Evolutionary conservation across 2,797 vertebrate genomes (phyloP).

Genomic region (Knipowitschia caucasica): DNA sequence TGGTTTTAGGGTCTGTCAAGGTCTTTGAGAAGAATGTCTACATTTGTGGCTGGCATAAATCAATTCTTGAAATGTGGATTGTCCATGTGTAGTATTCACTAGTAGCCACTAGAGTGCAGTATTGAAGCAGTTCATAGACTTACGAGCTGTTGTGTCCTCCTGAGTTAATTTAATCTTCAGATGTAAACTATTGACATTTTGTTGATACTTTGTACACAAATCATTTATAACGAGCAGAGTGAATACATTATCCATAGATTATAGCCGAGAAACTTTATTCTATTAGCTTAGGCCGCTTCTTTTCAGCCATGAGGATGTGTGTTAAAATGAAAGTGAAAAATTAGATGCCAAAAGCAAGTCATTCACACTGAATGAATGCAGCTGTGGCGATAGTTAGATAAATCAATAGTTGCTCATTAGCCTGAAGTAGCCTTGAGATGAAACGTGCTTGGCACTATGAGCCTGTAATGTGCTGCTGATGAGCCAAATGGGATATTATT

Average conservation of each 20-base stretch:
- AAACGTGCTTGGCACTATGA: slow-evolving; percentile 43
- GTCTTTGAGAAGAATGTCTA: neutral
- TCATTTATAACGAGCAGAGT: neutral
- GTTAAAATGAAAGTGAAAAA: slow-evolving; percentile 13
- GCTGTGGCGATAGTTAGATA: slow-evolving; percentile 52
- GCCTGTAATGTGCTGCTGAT: slow-evolving; percentile 55
- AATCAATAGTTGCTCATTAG: slow-evolving; percentile 64
- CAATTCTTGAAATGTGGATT: neutral
- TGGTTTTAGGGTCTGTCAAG: too few species aligned
- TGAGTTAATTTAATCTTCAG: neutral
- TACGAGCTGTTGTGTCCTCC: neutral
- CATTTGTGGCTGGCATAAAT: neutral
- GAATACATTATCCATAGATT: slow-evolving; percentile 1
- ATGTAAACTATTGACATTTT: neutral
- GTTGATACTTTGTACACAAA: neutral
- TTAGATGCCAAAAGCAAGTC: slow-evolving; percentile 49
- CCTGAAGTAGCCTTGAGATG: slow-evolving; percentile 48
- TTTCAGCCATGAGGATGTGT: slow-evolving; percentile 17
- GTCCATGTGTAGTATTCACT: slow-evolving; percentile 13
- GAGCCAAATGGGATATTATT: slow-evolving; percentile 44
- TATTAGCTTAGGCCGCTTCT: slow-evolving; percentile 30
- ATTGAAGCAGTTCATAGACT: slow-evolving; percentile 30
- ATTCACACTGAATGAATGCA: slow-evolving; percentile 61
- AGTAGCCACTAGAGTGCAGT: slow-evolving; percentile 63
- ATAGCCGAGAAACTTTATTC: neutral